phyloP scores from a whole-genome alignment of 2,888 invertebrate genomes.

The Drosophila tanythrix region DNA sequence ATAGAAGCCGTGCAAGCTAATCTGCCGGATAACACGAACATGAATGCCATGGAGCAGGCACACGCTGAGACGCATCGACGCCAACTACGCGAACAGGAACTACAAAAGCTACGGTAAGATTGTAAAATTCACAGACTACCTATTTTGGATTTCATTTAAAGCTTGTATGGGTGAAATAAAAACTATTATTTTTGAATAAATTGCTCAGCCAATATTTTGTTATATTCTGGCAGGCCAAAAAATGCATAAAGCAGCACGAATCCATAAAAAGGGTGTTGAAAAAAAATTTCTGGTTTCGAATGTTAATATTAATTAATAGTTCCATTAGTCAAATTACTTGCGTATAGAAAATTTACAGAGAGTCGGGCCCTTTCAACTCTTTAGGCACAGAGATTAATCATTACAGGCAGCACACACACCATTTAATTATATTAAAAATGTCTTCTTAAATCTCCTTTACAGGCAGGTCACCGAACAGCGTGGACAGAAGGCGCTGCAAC shows the following conservation, averaged over 20 bases:
- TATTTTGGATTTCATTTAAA: neutral
- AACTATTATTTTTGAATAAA: neutral
- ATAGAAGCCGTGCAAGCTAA: conserved; percentile 81
- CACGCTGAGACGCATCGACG: conserved; percentile 68
- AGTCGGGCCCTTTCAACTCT: neutral
- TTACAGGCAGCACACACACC: neutral
- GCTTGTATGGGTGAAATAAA: neutral
- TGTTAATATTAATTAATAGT: neutral
- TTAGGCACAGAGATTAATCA: neutral
- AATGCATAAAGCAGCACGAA: neutral
- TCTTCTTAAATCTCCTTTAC: neutral
- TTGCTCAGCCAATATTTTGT: neutral
- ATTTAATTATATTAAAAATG: neutral
- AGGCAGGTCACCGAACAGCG: conserved; percentile 82
- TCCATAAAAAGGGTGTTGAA: neutral
- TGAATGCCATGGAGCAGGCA: conserved; percentile 82
- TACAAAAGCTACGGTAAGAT: conserved; percentile 67
- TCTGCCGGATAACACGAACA: conserved; percentile 54
- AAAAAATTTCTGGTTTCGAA: neutral
- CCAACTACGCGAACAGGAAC: conserved; percentile 67
- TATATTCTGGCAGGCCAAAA: neutral
- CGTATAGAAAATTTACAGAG: neutral
- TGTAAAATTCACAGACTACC: neutral
- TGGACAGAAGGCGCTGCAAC: conserved; percentile 86
- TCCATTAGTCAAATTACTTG: neutral